These are phyloP conservation scores for Drosophila infuscata DNA, from an alignment of 2,888 invertebrate genomes.

Conservation along the genomic window DNA sequence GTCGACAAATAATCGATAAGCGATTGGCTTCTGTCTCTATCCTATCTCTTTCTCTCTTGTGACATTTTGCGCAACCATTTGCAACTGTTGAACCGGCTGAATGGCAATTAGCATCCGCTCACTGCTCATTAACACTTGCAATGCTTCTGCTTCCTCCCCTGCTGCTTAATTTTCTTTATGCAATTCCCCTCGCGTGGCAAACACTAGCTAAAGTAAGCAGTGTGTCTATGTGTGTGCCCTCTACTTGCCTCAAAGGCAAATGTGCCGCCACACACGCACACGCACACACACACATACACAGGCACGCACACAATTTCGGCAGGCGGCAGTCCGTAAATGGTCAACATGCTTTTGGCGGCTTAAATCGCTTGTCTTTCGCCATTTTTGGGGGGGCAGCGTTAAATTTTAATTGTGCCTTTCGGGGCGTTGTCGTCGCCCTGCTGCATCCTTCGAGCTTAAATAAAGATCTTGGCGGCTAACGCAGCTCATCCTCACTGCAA, in stretches of 20 bases:
- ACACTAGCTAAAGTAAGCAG: conserved; percentile 8
- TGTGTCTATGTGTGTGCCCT: conserved; percentile 20
- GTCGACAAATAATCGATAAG: conserved; percentile 1
- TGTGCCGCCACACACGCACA: conserved; percentile 64
- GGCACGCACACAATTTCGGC: conserved; percentile 22
- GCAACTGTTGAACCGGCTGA: conserved; percentile 26
- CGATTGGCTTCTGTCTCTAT: not conserved
- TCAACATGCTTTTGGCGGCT: conserved; percentile 48
- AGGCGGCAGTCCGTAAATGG: conserved; percentile 59
- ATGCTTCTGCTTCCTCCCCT: conserved; percentile 9
- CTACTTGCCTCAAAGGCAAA: conserved; percentile 66
- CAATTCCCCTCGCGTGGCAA: conserved; percentile 41
- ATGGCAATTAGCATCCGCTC: conserved; percentile 71
- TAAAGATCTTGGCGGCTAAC: conserved; percentile 71
- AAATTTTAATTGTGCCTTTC: conserved; percentile 80
- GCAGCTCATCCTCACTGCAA: conserved; percentile 58
- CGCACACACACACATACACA: conserved; percentile 9
- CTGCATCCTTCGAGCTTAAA: conserved; percentile 66
- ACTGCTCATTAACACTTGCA: conserved; percentile 65
- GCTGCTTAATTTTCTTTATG: not conserved
- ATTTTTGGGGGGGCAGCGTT: conserved; percentile 69
- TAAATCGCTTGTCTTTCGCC: conserved; percentile 46
- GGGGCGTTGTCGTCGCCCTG: conserved; percentile 68
- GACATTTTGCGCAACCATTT: conserved; percentile 35
- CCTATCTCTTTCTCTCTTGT: not conserved